These are phyloP conservation scores for Cinclus mexicanus DNA, from an alignment of 2,113 vertebrate genomes.

Conservation along the genomic window DNA sequence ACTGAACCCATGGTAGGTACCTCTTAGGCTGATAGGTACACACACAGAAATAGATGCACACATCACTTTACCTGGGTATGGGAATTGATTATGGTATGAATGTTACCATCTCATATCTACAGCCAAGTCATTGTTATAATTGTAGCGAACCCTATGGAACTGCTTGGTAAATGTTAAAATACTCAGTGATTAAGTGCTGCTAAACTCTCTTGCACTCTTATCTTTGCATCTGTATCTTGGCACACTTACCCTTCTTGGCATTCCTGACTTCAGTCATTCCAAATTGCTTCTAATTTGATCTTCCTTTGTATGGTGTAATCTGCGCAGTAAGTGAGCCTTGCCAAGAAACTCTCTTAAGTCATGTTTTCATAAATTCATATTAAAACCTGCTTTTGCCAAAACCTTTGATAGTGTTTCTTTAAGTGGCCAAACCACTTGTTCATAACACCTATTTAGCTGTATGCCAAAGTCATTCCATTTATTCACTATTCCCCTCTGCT, in stretches of 20 bases:
- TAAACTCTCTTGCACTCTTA: background rate
- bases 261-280: background rate
- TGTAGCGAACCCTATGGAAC: background rate
- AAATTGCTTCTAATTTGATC: background rate
- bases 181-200: background rate
- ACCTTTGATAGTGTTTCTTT: background rate
- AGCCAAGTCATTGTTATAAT: background rate
- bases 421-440: background rate
- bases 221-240: background rate
- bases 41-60: background rate
- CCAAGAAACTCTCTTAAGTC: background rate
- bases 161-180: background rate
- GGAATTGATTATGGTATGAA: background rate
- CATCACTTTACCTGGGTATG: background rate
- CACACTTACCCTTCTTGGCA: background rate
- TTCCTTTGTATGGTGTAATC: background rate
- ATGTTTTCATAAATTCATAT: background rate
- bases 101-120: too few relatives aligned
- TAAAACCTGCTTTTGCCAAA: background rate
- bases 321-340: background rate
- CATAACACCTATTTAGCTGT: background rate
- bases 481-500: background rate
- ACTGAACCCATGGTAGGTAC: background rate
- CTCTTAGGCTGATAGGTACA: background rate
- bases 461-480: background rate